Conservation (phyloP, 2,113 vertebrate species). For the Melospiza georgiana region DNA sequence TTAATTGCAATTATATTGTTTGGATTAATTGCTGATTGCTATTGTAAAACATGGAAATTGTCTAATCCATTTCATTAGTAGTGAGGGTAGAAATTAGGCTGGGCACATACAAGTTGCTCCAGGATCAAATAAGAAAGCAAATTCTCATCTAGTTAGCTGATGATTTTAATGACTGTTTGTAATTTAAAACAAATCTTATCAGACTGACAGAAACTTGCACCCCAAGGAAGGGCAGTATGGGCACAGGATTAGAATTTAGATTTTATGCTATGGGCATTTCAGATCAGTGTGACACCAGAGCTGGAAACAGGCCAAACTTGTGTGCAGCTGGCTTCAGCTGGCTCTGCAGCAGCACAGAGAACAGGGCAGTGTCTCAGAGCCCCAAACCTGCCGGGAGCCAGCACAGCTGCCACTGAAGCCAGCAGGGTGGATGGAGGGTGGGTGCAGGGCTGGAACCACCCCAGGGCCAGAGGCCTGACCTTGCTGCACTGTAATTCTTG, state of each 20-base stretch:
- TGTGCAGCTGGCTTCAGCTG: background rate
- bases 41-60: background rate
- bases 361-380: background rate
- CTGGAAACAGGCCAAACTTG: background rate
- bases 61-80: background rate
- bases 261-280: background rate
- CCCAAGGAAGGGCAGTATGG: background rate
- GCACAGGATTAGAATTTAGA: background rate
- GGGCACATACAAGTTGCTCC: background rate
- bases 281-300: background rate
- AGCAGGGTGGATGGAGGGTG: background rate
- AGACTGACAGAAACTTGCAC: background rate
- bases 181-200: background rate
- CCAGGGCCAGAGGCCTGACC: background rate
- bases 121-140: background rate
- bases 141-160: background rate
- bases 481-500: background rate
- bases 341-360: background rate
- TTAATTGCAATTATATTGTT: background rate
- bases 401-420: background rate
- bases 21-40: background rate
- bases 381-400: fast-evolving
- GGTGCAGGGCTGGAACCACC: background rate
- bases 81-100: background rate
- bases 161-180: background rate